These are phyloP conservation scores for Cheilosia vernalis DNA, from an alignment of 2,888 invertebrate genomes.

Conservation along the genomic window DNA sequence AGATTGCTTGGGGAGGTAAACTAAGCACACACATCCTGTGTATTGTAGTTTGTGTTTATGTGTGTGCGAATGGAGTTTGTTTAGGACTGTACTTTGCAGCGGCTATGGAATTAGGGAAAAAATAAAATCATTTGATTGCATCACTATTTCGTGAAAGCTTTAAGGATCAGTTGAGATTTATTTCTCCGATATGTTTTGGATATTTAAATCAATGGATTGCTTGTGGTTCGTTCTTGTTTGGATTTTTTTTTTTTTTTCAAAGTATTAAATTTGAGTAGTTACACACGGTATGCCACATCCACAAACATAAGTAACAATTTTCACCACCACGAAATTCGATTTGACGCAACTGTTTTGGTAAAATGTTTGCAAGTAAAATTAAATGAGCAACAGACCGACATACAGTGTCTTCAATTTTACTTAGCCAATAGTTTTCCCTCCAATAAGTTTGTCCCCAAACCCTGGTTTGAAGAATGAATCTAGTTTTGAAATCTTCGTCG, in stretches of 20 bases:
- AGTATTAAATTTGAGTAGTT: not conserved
- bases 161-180: constrained; percentile 56
- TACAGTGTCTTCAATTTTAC: too few species aligned
- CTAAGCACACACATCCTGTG: constrained; percentile 15
- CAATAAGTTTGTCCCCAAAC: too few species aligned
- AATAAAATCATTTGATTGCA: constrained; percentile 57
- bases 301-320: too few species aligned
- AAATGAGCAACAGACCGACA: too few species aligned
- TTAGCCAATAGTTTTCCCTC: too few species aligned
- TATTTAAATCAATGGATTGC: constrained; percentile 43
- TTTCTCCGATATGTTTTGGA: constrained; percentile 17
- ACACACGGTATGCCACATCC: too few species aligned
- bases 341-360: too few species aligned
- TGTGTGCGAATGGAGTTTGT: constrained; percentile 29
- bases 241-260: not conserved
- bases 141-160: constrained; percentile 52
- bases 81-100: constrained; percentile 35
- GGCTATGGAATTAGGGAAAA: constrained; percentile 12
- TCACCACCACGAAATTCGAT: too few species aligned
- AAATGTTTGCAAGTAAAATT: too few species aligned
- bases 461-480: too few species aligned
- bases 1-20: constrained; percentile 51
- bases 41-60: not conserved
- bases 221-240: not conserved
- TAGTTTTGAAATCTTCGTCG: too few species aligned